phyloP scores from a whole-genome alignment of 1,140 invertebrate genomes.

The Dinothrombium tinctorium region DNA sequence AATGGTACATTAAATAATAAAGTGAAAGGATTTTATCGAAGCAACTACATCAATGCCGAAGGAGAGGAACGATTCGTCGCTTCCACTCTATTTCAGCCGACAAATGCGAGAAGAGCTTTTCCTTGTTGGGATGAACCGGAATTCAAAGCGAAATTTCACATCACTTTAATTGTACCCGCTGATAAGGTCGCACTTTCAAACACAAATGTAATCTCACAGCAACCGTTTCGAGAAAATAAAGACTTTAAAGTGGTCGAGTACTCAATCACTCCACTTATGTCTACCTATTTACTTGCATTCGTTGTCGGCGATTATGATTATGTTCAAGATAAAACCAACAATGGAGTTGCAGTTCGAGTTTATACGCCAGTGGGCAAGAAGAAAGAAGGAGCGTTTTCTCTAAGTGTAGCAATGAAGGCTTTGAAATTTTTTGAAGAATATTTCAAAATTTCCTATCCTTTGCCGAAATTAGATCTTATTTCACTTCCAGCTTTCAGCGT shows the following conservation, averaged over 20 bases:
- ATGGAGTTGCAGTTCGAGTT: conserved; percentile 40
- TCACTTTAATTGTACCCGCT: conserved; percentile 49
- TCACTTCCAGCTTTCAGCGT: conserved; percentile 58
- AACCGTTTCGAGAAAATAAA: not conserved
- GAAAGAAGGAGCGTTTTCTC: too few species aligned
- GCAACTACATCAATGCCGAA: conserved; percentile 40
- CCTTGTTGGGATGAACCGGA: conserved; percentile 96
- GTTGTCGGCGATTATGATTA: conserved; percentile 25
- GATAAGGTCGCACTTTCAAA: conserved; percentile 62
- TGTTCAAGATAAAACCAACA: conserved; percentile 35
- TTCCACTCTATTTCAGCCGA: conserved; percentile 70
- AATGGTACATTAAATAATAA: conserved; percentile 69
- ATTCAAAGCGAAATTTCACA: conserved; percentile 79
- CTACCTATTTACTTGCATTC: conserved; percentile 25
- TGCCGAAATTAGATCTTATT: conserved; percentile 37
- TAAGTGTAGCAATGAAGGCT: conserved; percentile 44
- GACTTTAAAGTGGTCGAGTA: too few species aligned
- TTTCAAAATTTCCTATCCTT: conserved; percentile 55
- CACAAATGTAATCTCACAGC: conserved; percentile 34
- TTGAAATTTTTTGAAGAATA: conserved; percentile 62
- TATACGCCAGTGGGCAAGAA: conserved; percentile 69
- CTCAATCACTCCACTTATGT: conserved; percentile 41
- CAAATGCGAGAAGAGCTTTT: conserved; percentile 75
- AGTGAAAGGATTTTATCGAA: conserved; percentile 80
- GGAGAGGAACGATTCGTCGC: conserved; percentile 46